A percentile compares a stretch with the other conserved stretches of the same genome.
Conservation (phyloP, 1,140 invertebrate species). For the Drosophila kohkoa region DNA sequence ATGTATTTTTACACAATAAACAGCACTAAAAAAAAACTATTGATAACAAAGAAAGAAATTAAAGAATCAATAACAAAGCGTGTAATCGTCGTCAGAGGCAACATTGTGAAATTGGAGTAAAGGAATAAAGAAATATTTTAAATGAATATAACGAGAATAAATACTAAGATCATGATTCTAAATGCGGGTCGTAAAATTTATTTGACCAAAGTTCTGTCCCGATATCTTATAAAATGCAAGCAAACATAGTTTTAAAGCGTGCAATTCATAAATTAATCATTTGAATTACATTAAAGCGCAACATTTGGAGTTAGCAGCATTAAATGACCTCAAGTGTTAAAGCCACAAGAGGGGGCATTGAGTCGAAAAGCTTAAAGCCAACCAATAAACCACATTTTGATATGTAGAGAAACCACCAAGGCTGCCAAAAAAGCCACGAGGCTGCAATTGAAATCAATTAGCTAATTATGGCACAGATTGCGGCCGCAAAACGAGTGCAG, state of each 20-base stretch:
- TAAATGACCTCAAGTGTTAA: slow-evolving; percentile 24
- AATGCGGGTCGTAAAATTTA: no score
- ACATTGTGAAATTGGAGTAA: no score
- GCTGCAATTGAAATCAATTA: slow-evolving; percentile 75
- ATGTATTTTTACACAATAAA: no score
- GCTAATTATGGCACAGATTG: slow-evolving; percentile 67
- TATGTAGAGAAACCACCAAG: slow-evolving; percentile 52
- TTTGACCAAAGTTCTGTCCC: no score
- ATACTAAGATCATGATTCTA: no score
- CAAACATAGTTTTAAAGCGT: neutral
- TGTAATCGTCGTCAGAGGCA: no score
- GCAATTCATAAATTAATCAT: neutral
- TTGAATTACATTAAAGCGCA: neutral
- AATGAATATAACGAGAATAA: no score
- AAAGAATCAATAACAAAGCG: no score
- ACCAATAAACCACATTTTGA: slow-evolving; percentile 63
- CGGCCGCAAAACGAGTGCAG: slow-evolving; percentile 39
- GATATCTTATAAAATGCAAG: no score
- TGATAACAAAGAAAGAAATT: no score
- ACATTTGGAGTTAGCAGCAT: neutral
- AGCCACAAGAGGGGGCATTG: slow-evolving; percentile 56
- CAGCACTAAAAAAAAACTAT: no score
- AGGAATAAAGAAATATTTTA: no score
- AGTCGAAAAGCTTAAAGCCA: slow-evolving; percentile 48
- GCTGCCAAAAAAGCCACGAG: slow-evolving; percentile 58